A percentile compares a stretch with the other conserved stretches of the same genome.
Conservation (phyloP, 2,113 vertebrate genomes). For the Chunga burmeisteri region DNA sequence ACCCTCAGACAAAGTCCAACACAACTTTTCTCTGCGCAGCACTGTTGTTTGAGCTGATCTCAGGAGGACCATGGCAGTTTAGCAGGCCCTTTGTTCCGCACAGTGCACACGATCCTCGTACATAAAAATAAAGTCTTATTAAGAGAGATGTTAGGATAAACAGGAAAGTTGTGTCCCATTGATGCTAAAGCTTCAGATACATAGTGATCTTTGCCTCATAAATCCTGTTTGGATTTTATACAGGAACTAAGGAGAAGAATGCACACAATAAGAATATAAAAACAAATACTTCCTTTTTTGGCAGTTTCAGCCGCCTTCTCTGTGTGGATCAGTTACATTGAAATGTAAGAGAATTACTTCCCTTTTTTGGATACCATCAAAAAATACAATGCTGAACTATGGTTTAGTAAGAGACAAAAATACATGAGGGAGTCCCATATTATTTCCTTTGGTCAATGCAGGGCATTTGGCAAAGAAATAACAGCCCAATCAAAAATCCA, state of each 20-base stretch:
- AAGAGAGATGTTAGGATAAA: not conserved
- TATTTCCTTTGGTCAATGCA: not conserved
- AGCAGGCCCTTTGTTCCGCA: not conserved
- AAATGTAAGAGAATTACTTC: constrained; percentile 9
- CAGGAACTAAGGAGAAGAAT: not conserved
- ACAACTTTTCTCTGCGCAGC: not conserved
- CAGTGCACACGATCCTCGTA: not conserved
- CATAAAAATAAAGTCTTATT: not conserved
- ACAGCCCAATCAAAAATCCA: not conserved
- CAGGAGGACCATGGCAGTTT: not conserved
- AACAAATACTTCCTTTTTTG: not conserved
- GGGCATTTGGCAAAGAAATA: not conserved
- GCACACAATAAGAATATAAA: not conserved
- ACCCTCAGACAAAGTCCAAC: not conserved
- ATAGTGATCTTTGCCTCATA: not conserved
- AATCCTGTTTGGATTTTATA: not conserved
- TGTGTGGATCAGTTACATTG: not conserved
- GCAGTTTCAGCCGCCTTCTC: not conserved
- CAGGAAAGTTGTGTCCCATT: not conserved
- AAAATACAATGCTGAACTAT: not conserved
- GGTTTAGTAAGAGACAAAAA: not conserved
- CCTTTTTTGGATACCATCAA: not conserved
- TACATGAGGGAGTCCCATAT: not conserved
- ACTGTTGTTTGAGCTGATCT: not conserved
- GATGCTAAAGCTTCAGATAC: not conserved